A percentile compares a stretch with the other conserved stretches of the same genome.
Evolutionary conservation across 2,888 invertebrate genomes (phyloP).

Genomic region (Protonemura montana): DNA sequence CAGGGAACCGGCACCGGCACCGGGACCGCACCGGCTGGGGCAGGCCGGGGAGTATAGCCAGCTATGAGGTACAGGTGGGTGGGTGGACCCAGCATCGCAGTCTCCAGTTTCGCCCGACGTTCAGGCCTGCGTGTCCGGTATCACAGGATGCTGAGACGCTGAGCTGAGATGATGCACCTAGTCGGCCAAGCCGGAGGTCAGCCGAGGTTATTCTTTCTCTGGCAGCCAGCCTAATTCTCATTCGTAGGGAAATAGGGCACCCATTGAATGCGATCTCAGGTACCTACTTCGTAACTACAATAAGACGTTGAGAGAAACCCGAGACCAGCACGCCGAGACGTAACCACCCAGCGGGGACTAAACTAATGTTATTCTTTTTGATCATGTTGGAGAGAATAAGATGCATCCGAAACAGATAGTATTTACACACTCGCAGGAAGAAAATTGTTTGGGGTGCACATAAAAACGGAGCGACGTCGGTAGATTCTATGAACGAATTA

Average conservation of each 20-base stretch:
- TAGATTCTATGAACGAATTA: conserved; percentile 12
- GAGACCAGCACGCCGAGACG: conserved; percentile 32
- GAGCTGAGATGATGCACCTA: neutral
- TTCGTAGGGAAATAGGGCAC: conserved; percentile 44
- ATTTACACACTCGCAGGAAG: conserved; percentile 44
- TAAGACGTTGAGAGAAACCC: conserved; percentile 40
- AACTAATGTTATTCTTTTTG: conserved; percentile 47
- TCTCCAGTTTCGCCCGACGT: conserved; percentile 26
- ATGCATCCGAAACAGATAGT: conserved; percentile 41
- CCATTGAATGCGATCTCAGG: conserved; percentile 36
- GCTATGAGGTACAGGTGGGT: conserved; percentile 34
- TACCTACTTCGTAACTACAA: conserved; percentile 1
- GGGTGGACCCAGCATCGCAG: conserved; percentile 16
- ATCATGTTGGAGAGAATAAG: conserved; percentile 41
- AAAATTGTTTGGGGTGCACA: conserved; percentile 43
- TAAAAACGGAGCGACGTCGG: neutral
- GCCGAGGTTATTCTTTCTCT: conserved; percentile 38
- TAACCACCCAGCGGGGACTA: conserved; percentile 44
- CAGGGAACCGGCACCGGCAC: too few species aligned
- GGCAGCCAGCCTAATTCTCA: neutral
- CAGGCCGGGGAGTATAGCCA: neutral
- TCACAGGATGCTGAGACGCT: conserved; percentile 26
- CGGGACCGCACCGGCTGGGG: neutral
- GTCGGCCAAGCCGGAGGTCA: conserved; percentile 16
- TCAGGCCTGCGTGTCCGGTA: conserved; percentile 15